These are phyloP conservation scores for Rallus limicola DNA, from an alignment of 2,113 vertebrate species.

Conservation along the genomic window DNA sequence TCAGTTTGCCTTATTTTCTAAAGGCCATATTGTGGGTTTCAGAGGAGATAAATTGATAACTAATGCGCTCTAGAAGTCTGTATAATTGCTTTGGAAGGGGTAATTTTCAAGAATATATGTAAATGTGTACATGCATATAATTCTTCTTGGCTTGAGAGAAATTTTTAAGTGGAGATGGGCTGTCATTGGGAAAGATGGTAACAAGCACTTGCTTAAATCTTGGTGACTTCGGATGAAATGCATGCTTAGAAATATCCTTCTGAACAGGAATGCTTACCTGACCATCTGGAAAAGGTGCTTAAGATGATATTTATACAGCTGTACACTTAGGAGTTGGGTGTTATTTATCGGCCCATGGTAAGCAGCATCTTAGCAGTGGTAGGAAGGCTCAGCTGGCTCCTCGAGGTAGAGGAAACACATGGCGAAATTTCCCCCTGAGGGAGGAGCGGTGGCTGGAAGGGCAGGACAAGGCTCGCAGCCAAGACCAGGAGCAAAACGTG, in stretches of 20 bases:
- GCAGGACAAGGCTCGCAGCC: neutral
- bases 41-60: slow-evolving; percentile 25
- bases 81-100: slow-evolving; percentile 11
- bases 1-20: neutral
- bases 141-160: neutral
- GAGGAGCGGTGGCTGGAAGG: neutral
- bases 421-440: neutral
- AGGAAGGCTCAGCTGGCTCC: neutral
- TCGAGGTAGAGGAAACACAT: accelerated
- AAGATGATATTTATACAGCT: neutral
- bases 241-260: neutral
- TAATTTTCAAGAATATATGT: neutral
- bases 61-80: slow-evolving; percentile 3
- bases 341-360: neutral
- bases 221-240: neutral
- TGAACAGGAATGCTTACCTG: neutral
- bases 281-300: neutral
- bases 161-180: neutral
- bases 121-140: neutral
- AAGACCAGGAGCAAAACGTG: neutral
- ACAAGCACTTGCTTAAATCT: neutral
- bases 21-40: neutral
- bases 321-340: neutral
- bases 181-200: neutral
- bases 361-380: accelerated